These are phyloP conservation scores for Psilopsiagon aymara DNA, from an alignment of 2,113 vertebrate genomes.

Conservation along the genomic window DNA sequence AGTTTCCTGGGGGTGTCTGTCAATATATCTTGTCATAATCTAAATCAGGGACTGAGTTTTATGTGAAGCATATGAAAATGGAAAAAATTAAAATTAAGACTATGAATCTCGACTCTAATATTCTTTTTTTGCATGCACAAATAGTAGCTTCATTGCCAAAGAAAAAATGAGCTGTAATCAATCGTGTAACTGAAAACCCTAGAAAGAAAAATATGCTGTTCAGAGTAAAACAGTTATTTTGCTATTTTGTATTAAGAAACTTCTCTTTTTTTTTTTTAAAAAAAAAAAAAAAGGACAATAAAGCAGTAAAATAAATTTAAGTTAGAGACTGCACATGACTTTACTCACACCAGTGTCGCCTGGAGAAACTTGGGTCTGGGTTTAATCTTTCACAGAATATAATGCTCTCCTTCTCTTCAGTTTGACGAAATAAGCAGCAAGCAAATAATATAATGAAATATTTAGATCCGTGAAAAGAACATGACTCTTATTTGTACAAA, in stretches of 20 bases:
- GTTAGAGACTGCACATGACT: background rate
- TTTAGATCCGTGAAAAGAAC: background rate
- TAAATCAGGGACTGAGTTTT: background rate
- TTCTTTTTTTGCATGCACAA: background rate
- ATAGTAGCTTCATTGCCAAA: background rate
- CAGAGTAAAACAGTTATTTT: background rate
- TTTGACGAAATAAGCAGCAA: background rate
- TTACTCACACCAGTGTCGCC: background rate
- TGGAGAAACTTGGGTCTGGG: background rate
- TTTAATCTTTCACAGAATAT: background rate
- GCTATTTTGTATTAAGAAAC: background rate
- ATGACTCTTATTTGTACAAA: background rate
- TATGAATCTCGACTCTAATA: background rate
- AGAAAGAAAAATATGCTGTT: background rate
- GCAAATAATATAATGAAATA: background rate
- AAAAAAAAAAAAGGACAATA: background rate
- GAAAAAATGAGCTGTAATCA: background rate
- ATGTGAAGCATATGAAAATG: background rate
- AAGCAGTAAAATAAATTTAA: background rate
- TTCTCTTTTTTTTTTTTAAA: background rate
- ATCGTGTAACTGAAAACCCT: background rate
- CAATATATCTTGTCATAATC: constrained; percentile 7
- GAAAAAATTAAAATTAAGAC: background rate
- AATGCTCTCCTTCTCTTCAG: background rate
- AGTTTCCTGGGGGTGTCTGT: constrained; percentile 17